Evolutionary conservation across 2,888 invertebrate genomes (phyloP).

Genomic region (Neoaliturus tenellus): DNA sequence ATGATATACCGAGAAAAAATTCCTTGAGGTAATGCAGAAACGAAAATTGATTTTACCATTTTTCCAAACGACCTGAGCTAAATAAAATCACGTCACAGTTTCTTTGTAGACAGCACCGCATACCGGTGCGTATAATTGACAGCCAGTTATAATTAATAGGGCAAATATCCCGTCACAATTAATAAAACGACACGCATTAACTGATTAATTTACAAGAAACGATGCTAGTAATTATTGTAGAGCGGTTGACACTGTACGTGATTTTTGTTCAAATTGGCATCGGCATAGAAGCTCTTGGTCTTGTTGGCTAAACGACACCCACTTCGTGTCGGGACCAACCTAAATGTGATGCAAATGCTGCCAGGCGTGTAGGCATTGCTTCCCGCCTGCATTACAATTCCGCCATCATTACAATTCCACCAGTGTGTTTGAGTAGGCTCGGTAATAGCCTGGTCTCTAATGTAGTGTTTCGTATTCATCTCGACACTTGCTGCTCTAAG

Average conservation of each 20-base stretch:
- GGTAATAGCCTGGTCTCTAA: background rate
- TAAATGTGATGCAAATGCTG: conserved; percentile 5
- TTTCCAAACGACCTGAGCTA: too few species aligned
- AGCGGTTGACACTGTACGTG: background rate
- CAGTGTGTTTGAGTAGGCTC: background rate
- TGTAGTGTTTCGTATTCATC: background rate
- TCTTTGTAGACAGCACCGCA: background rate
- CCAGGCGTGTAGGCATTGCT: background rate
- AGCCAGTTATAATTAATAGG: background rate
- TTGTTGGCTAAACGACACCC: conserved; percentile 5
- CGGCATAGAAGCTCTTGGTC: background rate
- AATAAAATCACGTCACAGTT: background rate
- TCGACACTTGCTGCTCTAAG: too few species aligned
- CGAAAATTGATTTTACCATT: too few species aligned
- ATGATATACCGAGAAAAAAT: too few species aligned
- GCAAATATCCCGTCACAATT: background rate
- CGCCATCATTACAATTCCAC: background rate
- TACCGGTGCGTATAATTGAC: background rate
- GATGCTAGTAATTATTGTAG: background rate
- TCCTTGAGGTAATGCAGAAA: too few species aligned
- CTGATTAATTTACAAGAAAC: background rate
- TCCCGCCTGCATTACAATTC: too few species aligned
- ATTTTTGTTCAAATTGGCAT: background rate
- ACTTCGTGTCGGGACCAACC: background rate
- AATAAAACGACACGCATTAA: background rate